Percentiles rank a stretch among this genome's conserved stretches.
Evolutionary conservation across 2,797 vertebrate genomes (phyloP).

Genomic region (Peromyscus attwateri): DNA sequence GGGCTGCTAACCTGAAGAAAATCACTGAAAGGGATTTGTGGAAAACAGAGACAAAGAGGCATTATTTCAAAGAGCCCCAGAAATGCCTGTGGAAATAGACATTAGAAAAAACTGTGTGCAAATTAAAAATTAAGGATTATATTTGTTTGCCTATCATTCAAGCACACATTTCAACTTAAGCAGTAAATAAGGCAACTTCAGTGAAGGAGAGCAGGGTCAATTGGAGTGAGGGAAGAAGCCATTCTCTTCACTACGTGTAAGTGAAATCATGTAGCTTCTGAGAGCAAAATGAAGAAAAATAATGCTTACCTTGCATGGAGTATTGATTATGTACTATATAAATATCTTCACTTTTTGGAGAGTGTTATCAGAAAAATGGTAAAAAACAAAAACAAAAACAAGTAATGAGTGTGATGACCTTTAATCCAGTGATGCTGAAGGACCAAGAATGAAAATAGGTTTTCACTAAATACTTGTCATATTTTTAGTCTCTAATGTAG

Average conservation of each 20-base stretch:
- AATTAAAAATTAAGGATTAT: fast-evolving
- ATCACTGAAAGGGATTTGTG: fast-evolving
- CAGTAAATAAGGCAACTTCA: background rate
- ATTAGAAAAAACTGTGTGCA: background rate
- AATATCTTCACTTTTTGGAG: background rate
- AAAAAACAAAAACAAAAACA: background rate
- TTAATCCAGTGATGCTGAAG: background rate
- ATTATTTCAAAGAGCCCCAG: background rate
- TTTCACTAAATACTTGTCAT: background rate
- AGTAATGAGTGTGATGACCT: background rate
- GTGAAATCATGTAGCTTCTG: background rate
- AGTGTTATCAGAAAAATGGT: background rate
- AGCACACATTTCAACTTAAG: background rate
- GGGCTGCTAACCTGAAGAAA: background rate
- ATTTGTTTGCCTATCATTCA: background rate
- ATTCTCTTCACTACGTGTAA: background rate
- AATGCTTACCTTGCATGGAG: background rate
- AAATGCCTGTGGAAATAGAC: fast-evolving
- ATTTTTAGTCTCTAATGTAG: background rate
- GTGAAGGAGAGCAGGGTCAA: background rate
- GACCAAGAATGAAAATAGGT: background rate
- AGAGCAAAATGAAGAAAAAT: background rate
- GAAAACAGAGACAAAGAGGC: background rate
- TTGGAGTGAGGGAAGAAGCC: background rate
- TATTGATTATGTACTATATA: background rate